phyloP scores from a whole-genome alignment of 1,140 invertebrate species.

The Cotesia vestalis region DNA sequence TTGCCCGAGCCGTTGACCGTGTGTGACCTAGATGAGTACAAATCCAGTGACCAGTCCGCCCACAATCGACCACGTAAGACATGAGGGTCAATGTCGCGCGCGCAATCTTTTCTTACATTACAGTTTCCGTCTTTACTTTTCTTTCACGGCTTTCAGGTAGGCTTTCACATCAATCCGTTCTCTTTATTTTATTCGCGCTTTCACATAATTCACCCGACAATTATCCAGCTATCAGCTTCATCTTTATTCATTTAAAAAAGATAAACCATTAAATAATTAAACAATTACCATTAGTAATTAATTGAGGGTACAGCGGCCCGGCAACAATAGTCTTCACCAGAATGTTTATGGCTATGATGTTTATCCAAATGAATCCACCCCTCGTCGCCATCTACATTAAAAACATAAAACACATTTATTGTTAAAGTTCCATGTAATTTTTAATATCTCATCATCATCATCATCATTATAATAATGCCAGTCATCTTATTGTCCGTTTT shows the following conservation, averaged over 20 bases:
- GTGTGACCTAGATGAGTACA: slow-evolving; percentile 55
- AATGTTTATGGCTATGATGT: slow-evolving; percentile 49
- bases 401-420: slow-evolving; percentile 33
- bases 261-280: too few relatives aligned
- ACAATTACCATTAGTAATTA: slow-evolving; percentile 50
- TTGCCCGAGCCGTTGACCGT: slow-evolving; percentile 52
- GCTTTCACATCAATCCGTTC: too few relatives aligned
- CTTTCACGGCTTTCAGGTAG: background rate
- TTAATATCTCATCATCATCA: too few relatives aligned
- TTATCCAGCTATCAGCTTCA: too few relatives aligned
- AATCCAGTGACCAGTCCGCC: slow-evolving; percentile 61
- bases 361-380: slow-evolving; percentile 45
- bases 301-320: slow-evolving; percentile 57
- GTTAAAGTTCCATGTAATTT: too few relatives aligned
- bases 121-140: slow-evolving; percentile 29
- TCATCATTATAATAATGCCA: too few relatives aligned
- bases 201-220: background rate
- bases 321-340: slow-evolving; percentile 47
- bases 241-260: too few relatives aligned
- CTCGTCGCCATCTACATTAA: slow-evolving; percentile 60
- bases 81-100: slow-evolving; percentile 59
- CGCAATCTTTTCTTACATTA: slow-evolving; percentile 16
- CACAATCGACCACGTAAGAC: slow-evolving; percentile 52
- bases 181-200: background rate
- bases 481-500: too few relatives aligned